Conservation (phyloP, 2,797 vertebrate species). For the Chrosomus eos region DNA sequence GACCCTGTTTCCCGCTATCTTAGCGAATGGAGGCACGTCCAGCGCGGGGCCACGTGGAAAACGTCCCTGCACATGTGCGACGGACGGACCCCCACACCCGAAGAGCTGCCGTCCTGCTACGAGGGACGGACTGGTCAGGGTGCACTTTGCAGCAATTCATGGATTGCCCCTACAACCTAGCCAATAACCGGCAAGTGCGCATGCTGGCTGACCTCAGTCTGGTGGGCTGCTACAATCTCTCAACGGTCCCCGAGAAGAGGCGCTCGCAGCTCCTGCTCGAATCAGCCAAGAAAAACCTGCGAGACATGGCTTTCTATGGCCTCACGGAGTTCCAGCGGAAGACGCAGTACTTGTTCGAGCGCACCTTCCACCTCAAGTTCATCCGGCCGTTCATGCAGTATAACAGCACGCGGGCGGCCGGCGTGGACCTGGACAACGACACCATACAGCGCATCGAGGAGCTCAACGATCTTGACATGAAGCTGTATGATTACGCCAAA, state of each 20-base stretch:
- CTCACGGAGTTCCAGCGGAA: conserved; percentile 98
- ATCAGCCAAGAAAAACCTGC: conserved; percentile 97
- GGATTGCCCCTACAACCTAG: conserved; percentile 97
- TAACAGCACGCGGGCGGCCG: conserved; percentile 95
- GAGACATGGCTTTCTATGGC: conserved; percentile 98
- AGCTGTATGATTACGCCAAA: conserved; percentile 94
- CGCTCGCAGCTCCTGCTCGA: conserved; percentile 94
- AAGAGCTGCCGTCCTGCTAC: conserved; percentile 95
- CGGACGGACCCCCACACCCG: conserved; percentile 92
- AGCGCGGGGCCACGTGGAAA: conserved; percentile 97
- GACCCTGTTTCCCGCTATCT: conserved; percentile 98
- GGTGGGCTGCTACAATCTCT: conserved; percentile 99
- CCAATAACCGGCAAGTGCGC: conserved; percentile 92
- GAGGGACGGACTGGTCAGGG: conserved; percentile 97
- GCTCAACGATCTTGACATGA: conserved; percentile 98
- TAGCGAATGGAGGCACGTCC: conserved; percentile 97
- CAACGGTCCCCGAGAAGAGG: conserved; percentile 92
- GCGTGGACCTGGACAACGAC: conserved; percentile 90
- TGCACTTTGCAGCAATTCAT: conserved; percentile 98
- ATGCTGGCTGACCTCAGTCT: conserved; percentile 96
- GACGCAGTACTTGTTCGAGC: conserved; percentile 98
- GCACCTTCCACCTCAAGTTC: conserved; percentile 95
- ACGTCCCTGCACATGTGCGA: conserved; percentile 98
- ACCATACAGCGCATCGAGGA: conserved; percentile 94
- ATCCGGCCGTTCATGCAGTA: conserved; percentile 98